Base-by-base conservation (phyloP, 2,888 invertebrate species). In the Glyphotaelius pellucidus region DNA sequence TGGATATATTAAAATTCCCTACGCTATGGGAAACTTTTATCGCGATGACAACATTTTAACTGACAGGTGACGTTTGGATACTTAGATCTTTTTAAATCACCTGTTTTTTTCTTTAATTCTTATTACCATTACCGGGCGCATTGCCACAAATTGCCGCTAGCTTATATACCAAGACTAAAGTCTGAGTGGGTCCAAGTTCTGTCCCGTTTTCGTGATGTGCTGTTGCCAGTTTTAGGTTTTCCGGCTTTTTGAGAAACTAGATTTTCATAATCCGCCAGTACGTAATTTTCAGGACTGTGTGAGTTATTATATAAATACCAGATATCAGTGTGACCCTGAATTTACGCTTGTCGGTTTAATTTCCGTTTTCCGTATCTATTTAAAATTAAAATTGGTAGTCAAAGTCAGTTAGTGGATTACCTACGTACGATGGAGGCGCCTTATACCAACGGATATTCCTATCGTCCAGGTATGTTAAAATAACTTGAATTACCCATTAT, bases 391-490 rank as follows among this genome's bases (percentile, higher is more conserved):
- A 47, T 47, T 0, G 47, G 15, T 67, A 67, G 9, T 67, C 25
- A 9, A 25, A 67, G n/a, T n/a, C 67, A 67, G 67, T 67, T 25
- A 25, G 67, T 67, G 67, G 25, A 67, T 3, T 52, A 52, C 19
- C 52, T 52, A 52, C 52, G 79, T 12, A 80, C 79, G n/a, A 89
- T 89, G 88, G 88, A 89, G 9, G 79, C 35, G 9, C 67, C 67
- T 79, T 38, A 38, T 89, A 89, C 14, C 67, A 89, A 89, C 47
- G 90, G 90, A 38, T 42, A 31, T 90, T 90, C 47, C 31, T 30
- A 80, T 47, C 81, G 31, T n/a, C 81, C 81, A 80, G 90, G 90
- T 90, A 90, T 31, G 30, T 47, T 86, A 86, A 86, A n/a, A 30
- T 32, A 31, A 80, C 30, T 80, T 80, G 19, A 32, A 15, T 35